Conservation (phyloP, 2,797 vertebrate genomes). For the Anabacerthia variegaticeps region DNA sequence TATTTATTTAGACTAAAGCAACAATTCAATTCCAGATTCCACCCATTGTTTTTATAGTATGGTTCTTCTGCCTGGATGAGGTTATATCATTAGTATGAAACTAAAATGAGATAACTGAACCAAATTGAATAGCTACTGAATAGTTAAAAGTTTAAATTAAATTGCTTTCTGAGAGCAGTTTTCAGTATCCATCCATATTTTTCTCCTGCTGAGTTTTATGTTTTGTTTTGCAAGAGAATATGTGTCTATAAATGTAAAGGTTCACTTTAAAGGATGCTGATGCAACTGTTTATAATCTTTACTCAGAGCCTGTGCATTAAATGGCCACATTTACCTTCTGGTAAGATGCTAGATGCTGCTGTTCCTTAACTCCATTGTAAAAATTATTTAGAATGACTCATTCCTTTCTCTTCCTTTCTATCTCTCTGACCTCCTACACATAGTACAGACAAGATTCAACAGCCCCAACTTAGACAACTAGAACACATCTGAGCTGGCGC, state of each 20-base stretch:
- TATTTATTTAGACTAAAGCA: not conserved
- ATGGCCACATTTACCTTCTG: conserved; percentile 39
- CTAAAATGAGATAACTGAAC: not conserved
- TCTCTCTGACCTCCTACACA: not conserved
- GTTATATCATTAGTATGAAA: not conserved
- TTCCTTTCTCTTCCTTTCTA: not conserved
- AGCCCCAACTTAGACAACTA: not conserved
- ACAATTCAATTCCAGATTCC: not conserved
- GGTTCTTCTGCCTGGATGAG: not conserved
- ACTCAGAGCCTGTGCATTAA: not conserved
- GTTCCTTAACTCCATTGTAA: not conserved
- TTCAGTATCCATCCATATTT: not conserved
- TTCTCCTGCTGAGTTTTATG: conserved; percentile 38
- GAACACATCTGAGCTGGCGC: not conserved
- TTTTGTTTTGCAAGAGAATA: conserved; percentile 7
- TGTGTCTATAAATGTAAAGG: conserved; percentile 13
- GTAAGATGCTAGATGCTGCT: not conserved
- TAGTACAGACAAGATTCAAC: not conserved
- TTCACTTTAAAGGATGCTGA: conserved; percentile 15
- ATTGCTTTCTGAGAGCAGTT: conserved; percentile 7
- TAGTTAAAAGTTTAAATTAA: conserved; percentile 48
- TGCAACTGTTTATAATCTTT: not conserved
- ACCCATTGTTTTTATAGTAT: not conserved
- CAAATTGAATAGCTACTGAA: conserved; percentile 4
- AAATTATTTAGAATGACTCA: not conserved